A percentile compares a stretch with the other conserved stretches of the same genome.
Evolutionary conservation across 2,888 invertebrate genomes (phyloP).

Genomic region (Trichogramma evanescens): DNA sequence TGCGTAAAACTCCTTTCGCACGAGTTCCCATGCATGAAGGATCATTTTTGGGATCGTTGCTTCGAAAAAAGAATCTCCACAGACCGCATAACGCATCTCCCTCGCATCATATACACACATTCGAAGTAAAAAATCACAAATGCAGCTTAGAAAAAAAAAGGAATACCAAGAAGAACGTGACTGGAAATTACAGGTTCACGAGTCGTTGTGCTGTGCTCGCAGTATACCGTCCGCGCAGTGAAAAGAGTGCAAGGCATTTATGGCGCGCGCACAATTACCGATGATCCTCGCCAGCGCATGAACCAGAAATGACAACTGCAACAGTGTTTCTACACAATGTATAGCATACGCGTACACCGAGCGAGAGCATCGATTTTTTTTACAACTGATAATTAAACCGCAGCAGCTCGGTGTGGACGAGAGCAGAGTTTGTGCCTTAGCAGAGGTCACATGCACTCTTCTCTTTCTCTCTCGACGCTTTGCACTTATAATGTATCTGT

Average conservation of each 20-base stretch:
- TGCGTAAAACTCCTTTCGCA: too few species aligned
- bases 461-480: background rate
- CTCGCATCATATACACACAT: background rate
- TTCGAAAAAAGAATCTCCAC: too few species aligned
- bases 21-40: too few species aligned
- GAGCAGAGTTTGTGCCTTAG: too few species aligned
- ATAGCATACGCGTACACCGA: too few species aligned
- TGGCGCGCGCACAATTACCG: slow-evolving; percentile 16
- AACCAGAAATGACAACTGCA: background rate
- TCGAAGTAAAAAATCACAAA: slow-evolving; percentile 2
- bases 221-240: background rate
- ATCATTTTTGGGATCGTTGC: too few species aligned
- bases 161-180: background rate
- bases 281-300: slow-evolving; percentile 3
- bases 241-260: slow-evolving; percentile 13
- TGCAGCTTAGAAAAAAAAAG: slow-evolving; percentile 7
- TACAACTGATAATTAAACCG: too few species aligned
- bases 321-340: too few species aligned
- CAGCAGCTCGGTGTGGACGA: too few species aligned
- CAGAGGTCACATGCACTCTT: slow-evolving; percentile 2
- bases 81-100: too few species aligned
- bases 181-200: slow-evolving; percentile 10
- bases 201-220: background rate
- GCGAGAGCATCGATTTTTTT: too few species aligned
- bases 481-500: background rate